phyloP scores from a whole-genome alignment of 64 coral and sea anemone species.

The Catalaphyllia jardinei region DNA sequence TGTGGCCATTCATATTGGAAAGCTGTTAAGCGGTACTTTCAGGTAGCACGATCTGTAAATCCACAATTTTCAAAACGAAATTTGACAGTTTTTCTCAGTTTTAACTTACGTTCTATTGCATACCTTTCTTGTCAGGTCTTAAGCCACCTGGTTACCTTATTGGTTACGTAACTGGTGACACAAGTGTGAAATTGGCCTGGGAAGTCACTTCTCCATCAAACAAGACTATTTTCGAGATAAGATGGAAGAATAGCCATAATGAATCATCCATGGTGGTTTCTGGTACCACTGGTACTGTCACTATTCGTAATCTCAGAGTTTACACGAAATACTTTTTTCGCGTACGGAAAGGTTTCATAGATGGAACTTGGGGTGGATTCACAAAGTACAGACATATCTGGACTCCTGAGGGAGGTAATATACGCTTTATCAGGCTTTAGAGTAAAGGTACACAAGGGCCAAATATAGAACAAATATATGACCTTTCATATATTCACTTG shows the following conservation, averaged over 20 bases:
- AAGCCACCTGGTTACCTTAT: neutral
- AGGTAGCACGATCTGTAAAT: too few relatives aligned
- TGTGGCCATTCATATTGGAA: too few relatives aligned
- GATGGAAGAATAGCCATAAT: neutral
- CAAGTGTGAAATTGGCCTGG: constrained; percentile 39
- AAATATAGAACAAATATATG: too few relatives aligned
- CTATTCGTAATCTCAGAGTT: constrained; percentile 29
- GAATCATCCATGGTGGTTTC: constrained; percentile 42
- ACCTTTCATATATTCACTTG: too few relatives aligned
- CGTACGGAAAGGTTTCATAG: constrained; percentile 21
- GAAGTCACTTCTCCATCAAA: constrained; percentile 35
- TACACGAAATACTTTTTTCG: constrained; percentile 55
- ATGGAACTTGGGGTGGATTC: constrained; percentile 47
- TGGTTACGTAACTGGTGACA: constrained; percentile 17
- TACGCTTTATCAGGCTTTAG: neutral
- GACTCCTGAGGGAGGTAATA: constrained; percentile 58
- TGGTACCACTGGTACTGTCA: constrained; percentile 21
- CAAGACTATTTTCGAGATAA: constrained; percentile 22
- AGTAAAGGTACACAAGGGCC: too few relatives aligned
- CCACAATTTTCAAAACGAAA: too few relatives aligned
- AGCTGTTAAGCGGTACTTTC: too few relatives aligned
- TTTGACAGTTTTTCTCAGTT: neutral
- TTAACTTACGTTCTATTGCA: neutral
- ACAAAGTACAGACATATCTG: constrained; percentile 27
- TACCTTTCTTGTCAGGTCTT: neutral